These are phyloP conservation scores for Chrysochloris asiatica DNA, from an alignment of 2,113 vertebrate species.

Conservation along the genomic window DNA sequence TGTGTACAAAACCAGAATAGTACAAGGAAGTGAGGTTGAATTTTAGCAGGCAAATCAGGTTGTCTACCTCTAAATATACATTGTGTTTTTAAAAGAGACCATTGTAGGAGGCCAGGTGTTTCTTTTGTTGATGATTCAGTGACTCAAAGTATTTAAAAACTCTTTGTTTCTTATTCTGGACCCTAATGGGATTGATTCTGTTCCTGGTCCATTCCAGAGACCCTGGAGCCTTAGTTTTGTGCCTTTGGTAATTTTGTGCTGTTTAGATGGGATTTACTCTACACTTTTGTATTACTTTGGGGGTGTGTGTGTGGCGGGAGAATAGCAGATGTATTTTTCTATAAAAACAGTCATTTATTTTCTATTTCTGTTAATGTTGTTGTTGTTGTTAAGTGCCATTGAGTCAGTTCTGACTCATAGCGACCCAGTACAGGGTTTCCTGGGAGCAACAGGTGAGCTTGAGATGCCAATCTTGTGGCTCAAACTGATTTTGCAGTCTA, in stretches of 20 bases:
- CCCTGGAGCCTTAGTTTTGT: background rate
- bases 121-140: background rate
- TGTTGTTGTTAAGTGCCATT: too few relatives aligned
- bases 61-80: background rate
- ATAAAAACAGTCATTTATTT: too few relatives aligned
- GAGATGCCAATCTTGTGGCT: too few relatives aligned
- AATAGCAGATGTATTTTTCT: too few relatives aligned
- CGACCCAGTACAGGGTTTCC: too few relatives aligned
- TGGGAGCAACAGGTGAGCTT: too few relatives aligned
- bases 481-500: too few relatives aligned
- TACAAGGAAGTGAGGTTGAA: background rate
- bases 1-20: background rate
- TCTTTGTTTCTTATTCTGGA: background rate
- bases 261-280: background rate
- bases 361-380: too few relatives aligned
- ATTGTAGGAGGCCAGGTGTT: background rate
- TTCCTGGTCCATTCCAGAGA: background rate
- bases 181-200: background rate
- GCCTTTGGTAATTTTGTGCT: background rate
- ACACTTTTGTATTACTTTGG: background rate
- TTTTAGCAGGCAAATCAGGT: conserved; percentile 25
- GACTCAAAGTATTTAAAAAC: background rate
- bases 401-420: too few relatives aligned
- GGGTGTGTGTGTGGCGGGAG: too few relatives aligned
- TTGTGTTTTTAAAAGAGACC: background rate